Conservation (phyloP, 2,888 invertebrate species). For the Phytoseiulus persimilis region DNA sequence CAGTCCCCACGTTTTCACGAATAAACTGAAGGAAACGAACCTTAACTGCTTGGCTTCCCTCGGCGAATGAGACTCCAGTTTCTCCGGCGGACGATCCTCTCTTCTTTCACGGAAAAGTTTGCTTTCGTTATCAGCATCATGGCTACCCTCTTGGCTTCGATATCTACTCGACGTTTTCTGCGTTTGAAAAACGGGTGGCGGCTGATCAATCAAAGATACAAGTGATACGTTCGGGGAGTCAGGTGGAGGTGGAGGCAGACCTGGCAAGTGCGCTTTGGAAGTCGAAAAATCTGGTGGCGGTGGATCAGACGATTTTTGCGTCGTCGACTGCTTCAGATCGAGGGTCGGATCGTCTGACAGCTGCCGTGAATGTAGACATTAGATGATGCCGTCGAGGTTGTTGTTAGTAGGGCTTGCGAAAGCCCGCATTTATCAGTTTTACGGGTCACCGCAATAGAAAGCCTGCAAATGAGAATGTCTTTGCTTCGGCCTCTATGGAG, state of each 20-base stretch:
- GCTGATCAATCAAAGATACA: neutral
- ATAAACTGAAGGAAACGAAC: neutral
- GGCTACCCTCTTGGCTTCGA: neutral
- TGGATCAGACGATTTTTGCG: neutral
- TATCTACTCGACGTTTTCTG: neutral
- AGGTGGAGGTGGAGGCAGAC: neutral
- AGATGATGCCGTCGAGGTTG: neutral
- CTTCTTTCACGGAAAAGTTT: neutral
- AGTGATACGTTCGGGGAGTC: neutral
- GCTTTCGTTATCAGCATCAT: neutral
- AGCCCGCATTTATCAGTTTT: too few species aligned
- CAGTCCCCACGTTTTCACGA: too few species aligned
- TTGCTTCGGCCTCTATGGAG: too few species aligned
- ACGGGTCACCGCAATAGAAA: too few species aligned
- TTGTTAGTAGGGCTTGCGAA: too few species aligned
- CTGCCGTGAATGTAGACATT: neutral
- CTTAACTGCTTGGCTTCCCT: neutral
- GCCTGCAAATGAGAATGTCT: too few species aligned
- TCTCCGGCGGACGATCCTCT: neutral
- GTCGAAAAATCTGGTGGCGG: neutral
- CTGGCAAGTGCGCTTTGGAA: slow-evolving; percentile 8
- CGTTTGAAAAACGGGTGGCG: neutral
- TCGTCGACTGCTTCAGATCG: neutral
- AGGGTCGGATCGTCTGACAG: neutral
- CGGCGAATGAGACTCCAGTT: neutral